A percentile compares a stretch with the other conserved stretches of the same genome.
phyloP scores from a whole-genome alignment of 2,113 vertebrate species.

The Pampusana beccarii region DNA sequence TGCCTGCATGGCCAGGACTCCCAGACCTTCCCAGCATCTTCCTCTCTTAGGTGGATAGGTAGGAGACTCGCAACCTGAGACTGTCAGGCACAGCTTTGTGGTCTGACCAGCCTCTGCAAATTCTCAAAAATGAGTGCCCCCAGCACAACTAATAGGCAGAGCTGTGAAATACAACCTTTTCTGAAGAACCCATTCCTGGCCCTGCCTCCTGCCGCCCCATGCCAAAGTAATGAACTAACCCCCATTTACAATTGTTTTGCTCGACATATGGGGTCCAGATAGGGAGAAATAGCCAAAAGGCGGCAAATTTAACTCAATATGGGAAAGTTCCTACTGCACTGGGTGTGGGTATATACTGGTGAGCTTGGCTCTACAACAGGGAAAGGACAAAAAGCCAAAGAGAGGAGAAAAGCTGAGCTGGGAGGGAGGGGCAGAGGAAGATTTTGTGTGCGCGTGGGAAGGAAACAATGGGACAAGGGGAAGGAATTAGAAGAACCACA shows the following conservation, averaged over 20 bases:
- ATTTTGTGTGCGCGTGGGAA: neutral
- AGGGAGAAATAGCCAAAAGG: constrained; percentile 4
- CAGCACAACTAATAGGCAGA: neutral
- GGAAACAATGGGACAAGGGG: constrained; percentile 34
- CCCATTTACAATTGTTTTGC: constrained; percentile 21
- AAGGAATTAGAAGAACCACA: constrained; percentile 51
- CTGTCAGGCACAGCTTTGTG: neutral
- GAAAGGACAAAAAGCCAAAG: neutral
- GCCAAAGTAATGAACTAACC: neutral
- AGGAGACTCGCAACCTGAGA: neutral
- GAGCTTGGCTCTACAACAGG: neutral
- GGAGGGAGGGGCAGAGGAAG: constrained; percentile 15
- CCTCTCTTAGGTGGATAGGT: rapidly evolving
- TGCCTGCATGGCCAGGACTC: neutral
- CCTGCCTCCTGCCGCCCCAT: neutral
- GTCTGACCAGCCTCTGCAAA: neutral
- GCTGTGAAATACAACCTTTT: neutral
- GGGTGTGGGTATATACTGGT: neutral
- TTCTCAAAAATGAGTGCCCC: neutral
- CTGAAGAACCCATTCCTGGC: neutral
- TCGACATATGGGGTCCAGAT: constrained; percentile 36
- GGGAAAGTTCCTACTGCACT: neutral
- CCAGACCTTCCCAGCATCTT: neutral
- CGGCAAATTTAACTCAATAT: neutral
- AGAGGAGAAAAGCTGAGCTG: constrained; percentile 10